Conservation (phyloP, 1,140 invertebrate genomes). For the Polypedilum vanderplanki region DNA sequence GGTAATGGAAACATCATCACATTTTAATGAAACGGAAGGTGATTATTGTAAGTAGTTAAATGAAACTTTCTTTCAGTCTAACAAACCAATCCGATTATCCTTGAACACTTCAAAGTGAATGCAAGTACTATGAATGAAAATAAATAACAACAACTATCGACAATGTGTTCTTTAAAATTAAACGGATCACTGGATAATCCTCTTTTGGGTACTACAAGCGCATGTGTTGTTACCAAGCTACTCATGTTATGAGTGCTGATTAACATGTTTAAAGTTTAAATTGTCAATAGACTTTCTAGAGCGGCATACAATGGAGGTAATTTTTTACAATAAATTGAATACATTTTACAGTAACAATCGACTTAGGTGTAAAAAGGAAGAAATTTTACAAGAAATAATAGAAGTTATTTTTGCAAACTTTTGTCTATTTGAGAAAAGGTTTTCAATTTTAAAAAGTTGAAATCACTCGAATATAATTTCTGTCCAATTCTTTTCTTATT, state of each 20-base stretch:
- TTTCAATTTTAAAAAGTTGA: too few relatives aligned
- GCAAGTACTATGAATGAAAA: neutral
- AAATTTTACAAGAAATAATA: too few relatives aligned
- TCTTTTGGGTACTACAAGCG: neutral
- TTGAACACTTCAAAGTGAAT: neutral
- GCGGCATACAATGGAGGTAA: neutral
- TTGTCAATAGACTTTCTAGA: slow-evolving; percentile 10
- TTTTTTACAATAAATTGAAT: too few relatives aligned
- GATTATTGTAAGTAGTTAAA: neutral
- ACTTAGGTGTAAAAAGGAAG: too few relatives aligned
- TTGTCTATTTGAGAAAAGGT: too few relatives aligned
- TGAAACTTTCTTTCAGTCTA: neutral
- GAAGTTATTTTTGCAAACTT: too few relatives aligned
- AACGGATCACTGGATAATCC: slow-evolving; percentile 21
- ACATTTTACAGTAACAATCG: too few relatives aligned
- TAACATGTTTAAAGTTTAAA: slow-evolving; percentile 13
- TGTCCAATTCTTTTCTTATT: too few relatives aligned
- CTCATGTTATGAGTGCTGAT: slow-evolving; percentile 23
- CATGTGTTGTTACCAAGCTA: neutral
- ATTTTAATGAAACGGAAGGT: neutral
- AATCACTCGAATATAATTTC: too few relatives aligned
- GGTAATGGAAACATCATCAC: slow-evolving; percentile 5
- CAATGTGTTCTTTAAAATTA: neutral
- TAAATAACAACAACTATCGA: neutral
- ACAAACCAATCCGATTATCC: neutral